phyloP scores from a whole-genome alignment of 2,113 vertebrate species.

The Ceyx melanurus region DNA sequence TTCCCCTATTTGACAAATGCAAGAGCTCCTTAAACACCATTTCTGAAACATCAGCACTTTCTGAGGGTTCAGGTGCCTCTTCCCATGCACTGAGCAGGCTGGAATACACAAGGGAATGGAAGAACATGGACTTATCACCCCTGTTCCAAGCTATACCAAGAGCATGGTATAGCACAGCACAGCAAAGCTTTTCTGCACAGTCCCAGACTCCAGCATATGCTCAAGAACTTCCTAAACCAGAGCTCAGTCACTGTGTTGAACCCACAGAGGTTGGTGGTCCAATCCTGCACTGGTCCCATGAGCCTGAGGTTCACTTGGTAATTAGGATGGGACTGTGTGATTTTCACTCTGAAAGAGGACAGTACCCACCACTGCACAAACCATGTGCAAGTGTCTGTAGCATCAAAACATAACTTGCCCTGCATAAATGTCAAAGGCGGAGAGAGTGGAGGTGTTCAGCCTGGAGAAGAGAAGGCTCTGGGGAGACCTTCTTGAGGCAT shows the following conservation, averaged over 20 bases:
- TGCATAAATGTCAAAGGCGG: not conserved
- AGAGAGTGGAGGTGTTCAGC: not conserved
- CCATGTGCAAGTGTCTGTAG: too few species aligned
- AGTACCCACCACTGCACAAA: not conserved
- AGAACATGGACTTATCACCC: not conserved
- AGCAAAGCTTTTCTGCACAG: not conserved
- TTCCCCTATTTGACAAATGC: not conserved
- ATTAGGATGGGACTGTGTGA: not conserved
- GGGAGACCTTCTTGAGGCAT: not conserved
- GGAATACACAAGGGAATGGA: not conserved
- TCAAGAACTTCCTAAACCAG: not conserved
- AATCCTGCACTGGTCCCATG: not conserved
- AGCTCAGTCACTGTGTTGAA: not conserved
- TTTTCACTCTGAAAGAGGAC: not conserved
- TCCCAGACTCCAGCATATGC: not conserved
- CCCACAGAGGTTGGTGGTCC: not conserved
- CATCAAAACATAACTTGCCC: not conserved
- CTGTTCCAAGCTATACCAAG: not conserved
- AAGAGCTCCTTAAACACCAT: not conserved
- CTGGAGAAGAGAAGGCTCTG: not conserved
- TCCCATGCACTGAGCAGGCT: not conserved
- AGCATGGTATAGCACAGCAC: rapidly evolving
- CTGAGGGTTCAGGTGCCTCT: not conserved
- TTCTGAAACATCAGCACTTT: not conserved
- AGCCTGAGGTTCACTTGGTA: not conserved